phyloP scores from a whole-genome alignment of 2,113 vertebrate genomes.

The Ceyx melanurus region DNA sequence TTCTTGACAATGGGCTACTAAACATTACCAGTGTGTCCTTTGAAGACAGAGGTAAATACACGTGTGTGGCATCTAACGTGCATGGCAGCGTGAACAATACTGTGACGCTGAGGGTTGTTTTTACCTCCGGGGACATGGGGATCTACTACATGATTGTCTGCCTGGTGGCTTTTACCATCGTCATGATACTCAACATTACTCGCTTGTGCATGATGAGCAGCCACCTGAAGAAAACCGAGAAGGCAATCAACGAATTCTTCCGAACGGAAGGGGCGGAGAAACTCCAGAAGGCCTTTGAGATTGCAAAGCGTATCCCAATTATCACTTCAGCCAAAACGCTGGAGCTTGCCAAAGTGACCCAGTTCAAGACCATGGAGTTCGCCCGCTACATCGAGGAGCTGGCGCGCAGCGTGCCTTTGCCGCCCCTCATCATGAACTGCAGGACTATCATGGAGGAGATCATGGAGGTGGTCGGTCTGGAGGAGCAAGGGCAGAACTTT shows the following conservation, averaged over 20 bases:
- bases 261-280: slow-evolving; percentile 98
- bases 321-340: slow-evolving; percentile 98
- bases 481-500: slow-evolving; percentile 94
- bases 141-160: slow-evolving; percentile 99
- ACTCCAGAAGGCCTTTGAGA: slow-evolving; percentile 98
- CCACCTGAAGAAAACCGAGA: slow-evolving; percentile 98
- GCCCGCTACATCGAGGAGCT: slow-evolving; percentile 98
- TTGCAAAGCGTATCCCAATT: slow-evolving; percentile 97
- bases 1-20: slow-evolving; percentile 83
- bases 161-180: slow-evolving; percentile 94
- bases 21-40: slow-evolving; percentile 94
- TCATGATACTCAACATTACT: slow-evolving; percentile 94
- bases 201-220: slow-evolving; percentile 99
- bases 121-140: slow-evolving; percentile 95
- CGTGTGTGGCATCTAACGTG: slow-evolving; percentile 86
- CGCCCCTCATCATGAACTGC: slow-evolving; percentile 98
- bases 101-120: slow-evolving; percentile 91
- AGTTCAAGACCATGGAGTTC: slow-evolving; percentile 99
- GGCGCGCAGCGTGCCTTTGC: slow-evolving; percentile 93
- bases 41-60: slow-evolving; percentile 94
- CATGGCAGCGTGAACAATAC: slow-evolving; percentile 89
- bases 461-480: slow-evolving; percentile 94
- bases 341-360: slow-evolving; percentile 97
- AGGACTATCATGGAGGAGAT: slow-evolving; percentile 99
- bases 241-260: slow-evolving; percentile 99